Conservation (phyloP, 2,113 vertebrate species). For the Actenoides lindsayi region DNA sequence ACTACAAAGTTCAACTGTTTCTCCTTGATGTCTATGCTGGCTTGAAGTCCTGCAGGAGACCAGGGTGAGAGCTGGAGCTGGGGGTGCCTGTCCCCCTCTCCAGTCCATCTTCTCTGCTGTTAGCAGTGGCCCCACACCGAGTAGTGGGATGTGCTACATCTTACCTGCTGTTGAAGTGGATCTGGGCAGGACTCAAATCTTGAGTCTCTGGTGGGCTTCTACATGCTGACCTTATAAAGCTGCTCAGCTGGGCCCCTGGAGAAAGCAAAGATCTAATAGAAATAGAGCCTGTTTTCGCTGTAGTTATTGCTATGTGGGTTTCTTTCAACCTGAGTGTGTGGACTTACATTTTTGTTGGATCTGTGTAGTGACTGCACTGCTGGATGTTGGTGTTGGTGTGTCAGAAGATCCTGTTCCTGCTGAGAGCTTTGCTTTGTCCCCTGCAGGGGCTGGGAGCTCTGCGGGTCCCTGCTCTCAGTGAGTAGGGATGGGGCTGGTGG, state of each 20-base stretch:
- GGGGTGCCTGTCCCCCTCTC: background rate
- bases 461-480: background rate
- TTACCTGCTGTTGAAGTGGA: background rate
- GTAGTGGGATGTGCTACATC: background rate
- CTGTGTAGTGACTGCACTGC: background rate
- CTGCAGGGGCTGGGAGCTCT: background rate
- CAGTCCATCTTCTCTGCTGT: background rate
- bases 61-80: background rate
- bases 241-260: background rate
- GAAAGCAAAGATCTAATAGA: background rate
- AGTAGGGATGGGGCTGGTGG: background rate
- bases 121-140: background rate
- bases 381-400: background rate
- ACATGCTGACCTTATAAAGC: background rate
- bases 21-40: background rate
- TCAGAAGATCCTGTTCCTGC: background rate
- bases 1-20: background rate
- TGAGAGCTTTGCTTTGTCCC: background rate
- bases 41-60: background rate
- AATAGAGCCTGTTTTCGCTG: background rate
- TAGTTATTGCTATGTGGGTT: background rate
- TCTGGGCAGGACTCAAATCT: background rate
- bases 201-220: background rate
- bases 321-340: background rate
- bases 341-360: background rate